phyloP scores from a whole-genome alignment of 2,113 vertebrate species.

The Sus scrofa region T2T-Sscrofa CM000814.6:12220501-12221000 shows the following conservation, averaged over 20 bases:
- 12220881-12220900: not conserved
- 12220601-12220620: slow-evolving; percentile 56
- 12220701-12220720: slow-evolving; percentile 47
- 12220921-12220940: not conserved
- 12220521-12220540: slow-evolving; percentile 60
- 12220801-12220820: slow-evolving; percentile 68
- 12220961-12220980: not conserved
- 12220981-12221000: not conserved
- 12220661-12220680: slow-evolving; percentile 53
- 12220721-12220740: slow-evolving; percentile 26
- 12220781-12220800: slow-evolving; percentile 75
- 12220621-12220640: slow-evolving; percentile 64
- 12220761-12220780: slow-evolving; percentile 69
- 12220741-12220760: slow-evolving; percentile 66
- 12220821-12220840: slow-evolving; percentile 41
- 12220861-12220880: slow-evolving; percentile 16
- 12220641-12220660: slow-evolving; percentile 70
- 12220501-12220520: slow-evolving; percentile 80
- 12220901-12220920: slow-evolving; percentile 10
- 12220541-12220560: slow-evolving; percentile 56
- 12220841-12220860: slow-evolving; percentile 27
- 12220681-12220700: not conserved
- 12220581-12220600: not conserved
- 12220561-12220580: slow-evolving; percentile 53
- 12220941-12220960: not conserved